phyloP scores from a whole-genome alignment of 2,113 vertebrate genomes.

The Acrocephalus arundinaceus region DNA sequence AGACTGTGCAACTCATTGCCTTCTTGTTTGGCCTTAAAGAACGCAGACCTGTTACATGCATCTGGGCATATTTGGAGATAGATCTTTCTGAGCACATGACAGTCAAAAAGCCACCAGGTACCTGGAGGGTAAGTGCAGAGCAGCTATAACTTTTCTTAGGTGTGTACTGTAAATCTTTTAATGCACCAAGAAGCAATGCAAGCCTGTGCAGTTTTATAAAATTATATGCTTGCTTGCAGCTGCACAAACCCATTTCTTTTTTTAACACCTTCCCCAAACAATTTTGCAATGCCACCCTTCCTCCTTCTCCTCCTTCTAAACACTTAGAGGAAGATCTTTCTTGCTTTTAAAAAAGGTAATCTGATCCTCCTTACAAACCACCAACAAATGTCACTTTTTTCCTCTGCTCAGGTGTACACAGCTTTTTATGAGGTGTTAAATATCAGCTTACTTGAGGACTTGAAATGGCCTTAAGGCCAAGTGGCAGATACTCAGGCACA shows the following conservation, averaged over 20 bases:
- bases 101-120: neutral
- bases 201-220: neutral
- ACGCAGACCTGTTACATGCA: neutral
- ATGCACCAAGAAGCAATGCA: neutral
- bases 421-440: slow-evolving; percentile 76
- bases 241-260: neutral
- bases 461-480: slow-evolving; percentile 52
- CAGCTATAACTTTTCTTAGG: neutral
- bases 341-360: slow-evolving; percentile 56
- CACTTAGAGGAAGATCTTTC: slow-evolving; percentile 46
- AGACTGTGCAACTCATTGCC: neutral
- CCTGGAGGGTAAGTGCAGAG: neutral
- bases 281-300: neutral
- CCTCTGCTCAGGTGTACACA: slow-evolving; percentile 63
- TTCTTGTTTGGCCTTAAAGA: neutral
- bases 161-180: neutral
- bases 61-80: neutral
- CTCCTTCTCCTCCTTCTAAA: neutral
- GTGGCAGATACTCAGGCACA: slow-evolving; percentile 26
- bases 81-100: neutral
- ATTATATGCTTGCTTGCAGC: neutral
- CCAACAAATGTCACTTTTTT: slow-evolving; percentile 67
- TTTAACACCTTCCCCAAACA: neutral
- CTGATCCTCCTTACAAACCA: slow-evolving; percentile 58
- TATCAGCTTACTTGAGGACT: slow-evolving; percentile 74